Conservation (phyloP, 2,888 invertebrate species). For the Ferdinandea cuprea region DNA sequence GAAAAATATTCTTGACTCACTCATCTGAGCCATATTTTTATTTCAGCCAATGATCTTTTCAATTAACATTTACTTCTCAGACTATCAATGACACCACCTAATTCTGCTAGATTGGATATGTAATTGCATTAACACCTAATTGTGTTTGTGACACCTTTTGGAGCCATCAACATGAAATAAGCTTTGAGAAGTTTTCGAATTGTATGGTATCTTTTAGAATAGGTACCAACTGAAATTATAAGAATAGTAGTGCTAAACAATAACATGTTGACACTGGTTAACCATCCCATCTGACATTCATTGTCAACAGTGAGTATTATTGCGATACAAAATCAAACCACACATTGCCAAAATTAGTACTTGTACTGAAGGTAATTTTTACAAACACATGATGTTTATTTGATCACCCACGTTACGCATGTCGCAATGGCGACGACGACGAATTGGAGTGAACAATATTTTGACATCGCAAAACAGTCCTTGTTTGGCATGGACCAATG, state of each 20-base stretch:
- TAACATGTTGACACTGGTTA: conserved; percentile 4
- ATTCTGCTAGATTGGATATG: background rate
- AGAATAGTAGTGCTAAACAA: conserved; percentile 1
- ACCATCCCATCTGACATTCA: conserved; percentile 25
- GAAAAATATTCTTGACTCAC: no score
- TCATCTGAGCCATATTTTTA: no score
- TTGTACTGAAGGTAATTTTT: background rate
- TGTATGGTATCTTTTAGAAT: conserved; percentile 13
- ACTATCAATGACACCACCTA: background rate
- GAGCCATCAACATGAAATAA: conserved; percentile 15
- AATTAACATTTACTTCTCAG: no score
- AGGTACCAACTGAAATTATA: background rate
- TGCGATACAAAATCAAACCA: conserved; percentile 14
- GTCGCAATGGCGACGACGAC: background rate
- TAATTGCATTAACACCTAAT: conserved; percentile 35
- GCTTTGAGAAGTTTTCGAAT: conserved; percentile 17
- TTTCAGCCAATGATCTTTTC: no score
- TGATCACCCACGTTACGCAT: conserved; percentile 7
- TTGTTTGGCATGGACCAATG: background rate
- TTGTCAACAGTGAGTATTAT: conserved; percentile 22
- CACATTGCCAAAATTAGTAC: conserved; percentile 21
- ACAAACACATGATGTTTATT: conserved; percentile 27
- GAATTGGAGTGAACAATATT: conserved; percentile 5
- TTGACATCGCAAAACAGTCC: no score
- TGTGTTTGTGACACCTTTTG: conserved; percentile 27